Evolutionary conservation across 2,113 vertebrate species (phyloP).

Genomic region (Tonatia bakeri): DNA sequence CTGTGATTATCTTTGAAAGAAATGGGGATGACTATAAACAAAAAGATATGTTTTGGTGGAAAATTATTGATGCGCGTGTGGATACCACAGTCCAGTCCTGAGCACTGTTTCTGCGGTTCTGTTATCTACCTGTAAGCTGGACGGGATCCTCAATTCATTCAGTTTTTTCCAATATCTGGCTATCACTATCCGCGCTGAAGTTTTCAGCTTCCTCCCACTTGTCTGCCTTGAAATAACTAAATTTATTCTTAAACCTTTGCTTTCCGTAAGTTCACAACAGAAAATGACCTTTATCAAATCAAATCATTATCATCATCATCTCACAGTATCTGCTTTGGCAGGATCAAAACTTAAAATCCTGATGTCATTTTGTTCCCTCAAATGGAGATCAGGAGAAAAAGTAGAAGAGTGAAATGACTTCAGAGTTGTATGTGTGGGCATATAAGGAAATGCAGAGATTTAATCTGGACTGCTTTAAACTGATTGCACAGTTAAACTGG

Average conservation of each 20-base stretch:
- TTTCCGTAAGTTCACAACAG: neutral
- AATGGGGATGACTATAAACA: neutral
- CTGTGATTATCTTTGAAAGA: neutral
- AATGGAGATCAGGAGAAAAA: neutral
- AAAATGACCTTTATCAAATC: neutral
- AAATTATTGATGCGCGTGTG: neutral
- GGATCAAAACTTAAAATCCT: constrained; percentile 50
- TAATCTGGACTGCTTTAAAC: neutral
- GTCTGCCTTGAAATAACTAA: neutral
- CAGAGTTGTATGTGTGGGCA: neutral
- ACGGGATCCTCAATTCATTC: neutral
- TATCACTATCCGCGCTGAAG: neutral
- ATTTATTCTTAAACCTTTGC: neutral
- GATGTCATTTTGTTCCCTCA: neutral
- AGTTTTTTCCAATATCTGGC: neutral
- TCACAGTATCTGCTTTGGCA: neutral
- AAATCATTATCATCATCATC: neutral
- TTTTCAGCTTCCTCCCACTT: neutral
- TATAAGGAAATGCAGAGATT: neutral
- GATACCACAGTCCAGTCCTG: neutral
- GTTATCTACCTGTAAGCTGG: neutral
- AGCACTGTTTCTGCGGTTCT: neutral
- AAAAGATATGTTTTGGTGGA: neutral
- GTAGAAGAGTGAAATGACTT: neutral
- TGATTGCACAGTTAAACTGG: neutral